Conservation (phyloP, 1,140 invertebrate species). For the Samia ricini region DNA sequence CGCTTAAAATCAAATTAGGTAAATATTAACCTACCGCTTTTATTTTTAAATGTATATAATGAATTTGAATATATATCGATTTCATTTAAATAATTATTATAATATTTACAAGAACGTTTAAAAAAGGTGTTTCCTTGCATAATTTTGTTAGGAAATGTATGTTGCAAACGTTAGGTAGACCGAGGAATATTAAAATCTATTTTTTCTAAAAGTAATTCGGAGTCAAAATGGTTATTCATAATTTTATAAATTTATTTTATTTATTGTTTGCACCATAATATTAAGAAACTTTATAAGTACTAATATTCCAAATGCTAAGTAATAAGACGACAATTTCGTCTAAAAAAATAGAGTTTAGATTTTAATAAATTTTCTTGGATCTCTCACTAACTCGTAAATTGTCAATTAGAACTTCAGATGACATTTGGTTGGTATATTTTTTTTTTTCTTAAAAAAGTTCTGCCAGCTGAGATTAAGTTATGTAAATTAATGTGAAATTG, state of each 20-base stretch:
- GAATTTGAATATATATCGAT: no score
- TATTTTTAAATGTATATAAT: background rate
- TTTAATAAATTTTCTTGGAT: conserved; percentile 17
- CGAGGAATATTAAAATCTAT: no score
- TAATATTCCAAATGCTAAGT: background rate
- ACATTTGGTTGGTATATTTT: conserved; percentile 13
- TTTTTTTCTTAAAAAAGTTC: conserved; percentile 5
- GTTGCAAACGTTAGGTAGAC: background rate
- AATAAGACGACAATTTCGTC: conserved; percentile 8
- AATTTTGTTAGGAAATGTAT: no score
- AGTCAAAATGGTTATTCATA: no score
- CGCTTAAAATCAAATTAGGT: no score
- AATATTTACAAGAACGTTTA: no score
- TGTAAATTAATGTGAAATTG: conserved; percentile 10
- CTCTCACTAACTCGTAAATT: conserved; percentile 25
- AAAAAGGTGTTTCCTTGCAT: no score
- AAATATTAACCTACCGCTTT: background rate
- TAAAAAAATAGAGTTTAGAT: conserved; percentile 23
- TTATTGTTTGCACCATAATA: background rate
- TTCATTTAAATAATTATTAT: no score
- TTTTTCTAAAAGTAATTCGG: no score
- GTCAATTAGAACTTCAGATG: conserved; percentile 32
- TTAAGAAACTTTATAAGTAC: background rate
- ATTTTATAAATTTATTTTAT: background rate
- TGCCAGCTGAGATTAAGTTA: conserved; percentile 9